Percentiles rank a stretch among this genome's conserved stretches.
Evolutionary conservation across 2,888 invertebrate genomes (phyloP).

Genomic region (Brachylomia viminalis): DNA sequence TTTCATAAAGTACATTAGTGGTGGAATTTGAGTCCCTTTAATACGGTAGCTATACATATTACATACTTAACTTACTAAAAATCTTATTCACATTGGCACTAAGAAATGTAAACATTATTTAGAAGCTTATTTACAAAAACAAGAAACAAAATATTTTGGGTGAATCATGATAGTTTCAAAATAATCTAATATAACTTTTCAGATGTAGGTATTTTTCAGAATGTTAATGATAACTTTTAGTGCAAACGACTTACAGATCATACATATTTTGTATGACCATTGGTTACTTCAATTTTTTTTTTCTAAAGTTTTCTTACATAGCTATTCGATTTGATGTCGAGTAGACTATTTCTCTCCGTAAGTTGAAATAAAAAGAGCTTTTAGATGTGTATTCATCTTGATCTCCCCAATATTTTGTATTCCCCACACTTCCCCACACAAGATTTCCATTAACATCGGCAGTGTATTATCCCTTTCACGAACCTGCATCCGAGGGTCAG

Average conservation of each 20-base stretch:
- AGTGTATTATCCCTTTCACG: conserved; percentile 56
- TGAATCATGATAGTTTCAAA: background rate
- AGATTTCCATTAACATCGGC: conserved; percentile 56
- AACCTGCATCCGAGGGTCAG: conserved; percentile 38
- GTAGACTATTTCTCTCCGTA: conserved; percentile 8
- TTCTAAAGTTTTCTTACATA: too few relatives aligned
- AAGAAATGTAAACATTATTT: too few relatives aligned
- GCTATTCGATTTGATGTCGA: background rate
- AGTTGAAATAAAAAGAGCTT: conserved; percentile 37
- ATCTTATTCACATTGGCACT: too few relatives aligned
- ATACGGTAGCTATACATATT: too few relatives aligned
- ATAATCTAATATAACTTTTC: too few relatives aligned
- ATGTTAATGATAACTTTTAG: background rate
- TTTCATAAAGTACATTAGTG: conserved; percentile 4
- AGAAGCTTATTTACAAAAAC: background rate
- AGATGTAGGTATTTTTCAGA: too few relatives aligned
- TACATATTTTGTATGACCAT: too few relatives aligned
- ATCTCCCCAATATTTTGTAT: conserved; percentile 45
- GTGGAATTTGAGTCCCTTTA: background rate
- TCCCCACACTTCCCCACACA: conserved; percentile 41
- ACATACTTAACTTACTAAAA: background rate
- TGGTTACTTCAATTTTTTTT: too few relatives aligned
- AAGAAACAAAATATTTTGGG: background rate
- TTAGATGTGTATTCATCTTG: conserved; percentile 28
- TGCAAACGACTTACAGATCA: background rate